Conservation (phyloP, 1,140 invertebrate species). For the Aphelenchoides besseyi region DNA sequence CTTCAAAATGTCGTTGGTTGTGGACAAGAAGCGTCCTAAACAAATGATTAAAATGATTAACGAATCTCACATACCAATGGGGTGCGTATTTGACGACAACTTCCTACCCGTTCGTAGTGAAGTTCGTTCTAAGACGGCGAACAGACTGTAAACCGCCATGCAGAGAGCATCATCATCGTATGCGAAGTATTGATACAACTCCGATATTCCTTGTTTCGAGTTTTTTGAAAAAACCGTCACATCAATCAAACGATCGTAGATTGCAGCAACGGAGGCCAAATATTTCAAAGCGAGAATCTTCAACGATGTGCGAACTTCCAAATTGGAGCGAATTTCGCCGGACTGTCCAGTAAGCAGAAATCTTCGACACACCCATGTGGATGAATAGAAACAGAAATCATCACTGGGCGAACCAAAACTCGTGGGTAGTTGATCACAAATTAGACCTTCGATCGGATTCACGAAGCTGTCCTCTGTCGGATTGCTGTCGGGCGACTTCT, state of each 20-base stretch:
- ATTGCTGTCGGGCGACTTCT: neutral
- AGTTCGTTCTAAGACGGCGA: neutral
- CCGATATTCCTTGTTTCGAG: neutral
- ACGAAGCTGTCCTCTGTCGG: neutral
- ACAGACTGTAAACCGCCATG: neutral
- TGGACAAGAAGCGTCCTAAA: slow-evolving; percentile 1
- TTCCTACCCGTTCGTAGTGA: neutral
- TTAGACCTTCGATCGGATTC: neutral
- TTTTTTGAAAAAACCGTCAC: neutral
- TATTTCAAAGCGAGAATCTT: slow-evolving; percentile 16
- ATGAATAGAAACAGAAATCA: neutral
- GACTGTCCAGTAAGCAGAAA: slow-evolving; percentile 14
- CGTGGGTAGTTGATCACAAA: slow-evolving; percentile 6
- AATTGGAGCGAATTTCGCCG: slow-evolving; percentile 4
- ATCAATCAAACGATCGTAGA: slow-evolving; percentile 9
- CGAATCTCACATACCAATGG: neutral
- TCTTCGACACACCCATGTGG: neutral
- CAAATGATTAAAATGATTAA: neutral
- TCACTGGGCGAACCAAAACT: neutral
- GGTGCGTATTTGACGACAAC: neutral
- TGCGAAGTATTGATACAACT: neutral
- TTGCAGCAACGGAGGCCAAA: slow-evolving; percentile 2
- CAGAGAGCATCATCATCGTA: neutral
- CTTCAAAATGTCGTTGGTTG: neutral
- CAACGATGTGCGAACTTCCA: slow-evolving; percentile 7